Percentiles rank a stretch among this genome's conserved stretches.
Evolutionary conservation across 35 echinoderm and acorn worm genomes (phyloP).

Genomic region (Ophiothrix spiculata): DNA sequence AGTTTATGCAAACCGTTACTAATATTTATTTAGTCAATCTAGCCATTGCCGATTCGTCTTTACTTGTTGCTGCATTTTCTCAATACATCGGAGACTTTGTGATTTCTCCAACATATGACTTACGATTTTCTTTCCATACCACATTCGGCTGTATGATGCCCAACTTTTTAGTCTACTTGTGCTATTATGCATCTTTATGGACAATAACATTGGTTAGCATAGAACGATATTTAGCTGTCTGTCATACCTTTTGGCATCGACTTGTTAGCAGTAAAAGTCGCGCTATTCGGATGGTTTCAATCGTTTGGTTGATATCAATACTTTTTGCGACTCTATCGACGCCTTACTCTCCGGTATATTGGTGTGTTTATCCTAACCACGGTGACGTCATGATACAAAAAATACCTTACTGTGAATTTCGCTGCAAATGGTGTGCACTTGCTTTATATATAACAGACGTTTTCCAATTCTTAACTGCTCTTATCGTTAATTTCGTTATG

Average conservation of each 20-base stretch:
- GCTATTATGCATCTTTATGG: not conserved
- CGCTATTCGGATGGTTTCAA: not conserved
- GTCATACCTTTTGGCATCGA: constrained; percentile 8
- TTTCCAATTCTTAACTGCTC: not conserved
- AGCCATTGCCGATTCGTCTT: not conserved
- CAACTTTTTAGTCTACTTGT: not conserved
- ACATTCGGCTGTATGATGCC: not conserved
- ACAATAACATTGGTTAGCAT: not conserved
- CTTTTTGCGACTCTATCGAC: not conserved
- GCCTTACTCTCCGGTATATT: not conserved
- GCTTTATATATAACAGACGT: not conserved
- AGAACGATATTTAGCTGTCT: not conserved
- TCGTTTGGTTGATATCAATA: not conserved
- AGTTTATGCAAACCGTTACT: not conserved
- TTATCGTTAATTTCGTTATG: not conserved
- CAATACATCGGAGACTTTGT: not conserved
- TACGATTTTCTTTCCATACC: not conserved
- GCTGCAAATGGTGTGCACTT: not conserved
- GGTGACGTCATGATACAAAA: not conserved
- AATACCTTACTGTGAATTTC: not conserved
- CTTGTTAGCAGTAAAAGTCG: not conserved
- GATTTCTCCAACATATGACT: not conserved
- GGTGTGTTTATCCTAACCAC: not conserved
- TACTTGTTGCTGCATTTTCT: not conserved
- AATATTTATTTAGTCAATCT: not conserved